Base-by-base conservation (phyloP, 2,888 invertebrate genomes). In the Megastigmus dorsalis region DNA sequence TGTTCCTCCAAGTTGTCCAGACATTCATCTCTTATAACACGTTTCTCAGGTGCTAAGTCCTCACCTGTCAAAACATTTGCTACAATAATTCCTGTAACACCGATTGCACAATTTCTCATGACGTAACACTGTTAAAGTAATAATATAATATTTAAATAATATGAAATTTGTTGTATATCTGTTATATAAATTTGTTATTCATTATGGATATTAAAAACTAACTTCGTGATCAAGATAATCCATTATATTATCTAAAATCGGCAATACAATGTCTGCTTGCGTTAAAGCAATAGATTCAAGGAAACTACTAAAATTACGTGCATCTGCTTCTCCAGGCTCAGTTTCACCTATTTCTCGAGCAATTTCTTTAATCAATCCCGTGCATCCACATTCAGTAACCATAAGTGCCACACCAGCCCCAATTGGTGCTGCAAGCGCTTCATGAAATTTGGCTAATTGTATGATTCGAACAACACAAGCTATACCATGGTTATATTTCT, bases 401-500 rank as follows among this genome's bases (percentile, higher is more conserved):
- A 95, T 89, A 75, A 93, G 90, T 41, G 93, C 91, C 0, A 95
- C 92, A 30, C 94, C 94, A 73, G 91, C 91, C 30, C 94, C 93
- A 79, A 95, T 90, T 28, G 93, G 92, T 10, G 89, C 87, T 0
- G 92, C 92, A 38, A 95, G 88, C 87, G 93, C 93, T 80, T 96
- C 96, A 82, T 92, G 91, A 79, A 93, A 91, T 89, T 95, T 95
- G 33, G 96, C 89, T 60, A 95, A 85, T 91, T 86, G 91, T 81
- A 86, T 92, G 71, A 95, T 90, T 82, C 93, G 93, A 5, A 94
- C 92, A 1, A 94, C 91, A 85, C 95, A 95, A 33, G 93, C 92
- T 50, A 93, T 91, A 0, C 94, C 94, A 88, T 97, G 95, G 84
- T 95, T 95, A 85, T 95, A 96, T 62, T 92, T 92, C 85, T 95